These are phyloP conservation scores for Auanema sp. DNA, from an alignment of 2,888 invertebrate species.

Conservation along the genomic window DNA sequence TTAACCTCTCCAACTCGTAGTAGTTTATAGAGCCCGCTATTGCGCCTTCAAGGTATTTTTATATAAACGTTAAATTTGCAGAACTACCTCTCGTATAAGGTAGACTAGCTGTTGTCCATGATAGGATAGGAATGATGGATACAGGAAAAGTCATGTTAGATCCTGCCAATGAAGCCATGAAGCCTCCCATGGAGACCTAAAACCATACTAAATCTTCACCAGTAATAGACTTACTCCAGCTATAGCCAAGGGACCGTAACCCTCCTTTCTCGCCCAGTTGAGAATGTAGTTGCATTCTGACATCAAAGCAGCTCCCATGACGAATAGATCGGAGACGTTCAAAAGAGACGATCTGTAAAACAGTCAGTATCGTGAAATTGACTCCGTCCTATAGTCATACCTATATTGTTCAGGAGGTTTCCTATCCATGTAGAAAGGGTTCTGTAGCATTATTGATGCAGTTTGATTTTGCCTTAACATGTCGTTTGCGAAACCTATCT, in stretches of 20 bases:
- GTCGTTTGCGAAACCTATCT: constrained; percentile 87
- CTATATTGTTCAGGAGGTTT: constrained; percentile 50
- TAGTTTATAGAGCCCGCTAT: constrained; percentile 33
- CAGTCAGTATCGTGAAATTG: neutral
- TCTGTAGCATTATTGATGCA: constrained; percentile 90
- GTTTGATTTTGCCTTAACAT: constrained; percentile 85
- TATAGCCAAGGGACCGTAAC: constrained; percentile 87
- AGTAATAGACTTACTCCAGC: constrained; percentile 73
- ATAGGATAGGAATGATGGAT: constrained; percentile 88
- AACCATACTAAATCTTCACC: neutral
- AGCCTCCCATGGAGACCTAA: constrained; percentile 63
- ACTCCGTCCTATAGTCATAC: constrained; percentile 11
- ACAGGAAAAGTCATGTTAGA: constrained; percentile 90
- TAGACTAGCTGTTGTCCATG: constrained; percentile 94
- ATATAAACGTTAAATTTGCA: neutral
- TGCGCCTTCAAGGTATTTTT: constrained; percentile 21
- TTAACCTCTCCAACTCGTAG: constrained; percentile 25
- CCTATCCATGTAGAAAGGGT: constrained; percentile 80
- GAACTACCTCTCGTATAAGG: constrained; percentile 72
- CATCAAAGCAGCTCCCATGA: constrained; percentile 96
- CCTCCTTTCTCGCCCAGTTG: constrained; percentile 88
- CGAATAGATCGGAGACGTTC: constrained; percentile 95
- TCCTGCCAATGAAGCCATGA: constrained; percentile 97
- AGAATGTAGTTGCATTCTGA: constrained; percentile 84
- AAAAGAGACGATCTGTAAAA: constrained; percentile 76